Base-by-base conservation (phyloP, 2,888 invertebrate genomes). In the Ormyrus thymus region DNA sequence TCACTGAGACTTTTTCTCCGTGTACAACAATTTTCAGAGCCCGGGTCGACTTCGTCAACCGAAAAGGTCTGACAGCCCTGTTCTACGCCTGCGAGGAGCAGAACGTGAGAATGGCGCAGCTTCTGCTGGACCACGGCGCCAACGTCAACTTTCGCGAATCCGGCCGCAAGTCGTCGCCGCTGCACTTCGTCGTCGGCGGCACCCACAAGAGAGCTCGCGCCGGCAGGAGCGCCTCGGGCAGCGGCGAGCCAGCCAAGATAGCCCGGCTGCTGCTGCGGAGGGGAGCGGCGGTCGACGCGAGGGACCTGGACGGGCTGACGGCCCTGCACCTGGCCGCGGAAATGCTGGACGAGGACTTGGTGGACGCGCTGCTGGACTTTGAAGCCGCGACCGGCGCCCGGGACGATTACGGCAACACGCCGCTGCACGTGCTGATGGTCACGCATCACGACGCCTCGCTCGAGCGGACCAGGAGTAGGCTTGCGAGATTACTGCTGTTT, bases 51-150 rank as follows among this genome's bases (percentile, higher is more conserved):
- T 51, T 13, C n/a, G 43, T 9, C 3, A 65, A 74, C 29, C 43
- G 74, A 2, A 5, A 64, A 8, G 78, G 78, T 13, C 9, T 73
- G 10, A 78, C 29, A 10, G 69, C 78, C 0, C 64, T 78, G 3
- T 78, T 78, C 46, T 74, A 70, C 70, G 78, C 74, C 7, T 70
- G 74, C 29, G 73, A 74, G 43, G 29, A 43, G 0, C 74, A 70
- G 8, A 58, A 29, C 13, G 9, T 51, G 1, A 7, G 0, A 7
- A 70, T 78, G 70, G 58, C 46, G 0, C 5, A 15, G 6, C 45
- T 70, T 0, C 46, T 78, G 5, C 43, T 78, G 29, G 8, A 11
- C 7, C 51, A 48, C 8, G 11, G 29, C 6, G 74, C 78, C 7
- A 43, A 56, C 9, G 45, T 56, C 7, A 50, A 51, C 13, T 0